Evolutionary conservation across 2,113 vertebrate genomes (phyloP).

Genomic region (Pogona vitticeps): DNA sequence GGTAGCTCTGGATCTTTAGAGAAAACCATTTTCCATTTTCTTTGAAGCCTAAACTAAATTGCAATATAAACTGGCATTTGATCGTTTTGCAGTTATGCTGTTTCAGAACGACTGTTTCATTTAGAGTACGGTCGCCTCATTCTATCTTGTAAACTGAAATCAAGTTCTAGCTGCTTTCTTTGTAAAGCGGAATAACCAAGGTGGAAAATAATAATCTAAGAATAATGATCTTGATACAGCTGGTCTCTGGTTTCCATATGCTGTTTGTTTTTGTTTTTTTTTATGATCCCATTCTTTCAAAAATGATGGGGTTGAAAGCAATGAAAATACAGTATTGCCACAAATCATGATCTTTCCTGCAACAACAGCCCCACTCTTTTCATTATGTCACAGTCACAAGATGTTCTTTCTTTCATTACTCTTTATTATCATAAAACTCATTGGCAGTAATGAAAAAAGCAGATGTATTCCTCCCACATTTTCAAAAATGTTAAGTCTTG

Average conservation of each 20-base stretch:
- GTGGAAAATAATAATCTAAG: slow-evolving; percentile 33
- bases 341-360: neutral
- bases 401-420: neutral
- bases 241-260: slow-evolving; percentile 18
- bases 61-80: neutral
- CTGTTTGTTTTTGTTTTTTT: neutral
- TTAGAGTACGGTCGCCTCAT: slow-evolving; percentile 5
- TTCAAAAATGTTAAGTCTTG: neutral
- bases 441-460: neutral
- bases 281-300: slow-evolving; percentile 20
- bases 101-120: slow-evolving; percentile 27
- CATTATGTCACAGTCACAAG: neutral
- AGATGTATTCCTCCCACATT: neutral
- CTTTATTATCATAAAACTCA: neutral
- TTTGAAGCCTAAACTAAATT: slow-evolving; percentile 12
- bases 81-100: neutral
- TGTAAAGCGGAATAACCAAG: slow-evolving; percentile 30
- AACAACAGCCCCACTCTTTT: neutral
- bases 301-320: slow-evolving; percentile 21
- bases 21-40: slow-evolving; percentile 26
- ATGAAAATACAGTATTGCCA: neutral
- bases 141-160: slow-evolving; percentile 31
- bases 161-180: slow-evolving; percentile 25
- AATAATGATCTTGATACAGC: slow-evolving; percentile 27
- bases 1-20: slow-evolving; percentile 9